Evolutionary conservation across 2,797 vertebrate species (phyloP).

Genomic region (Rhabdophis nuchalis): DNA sequence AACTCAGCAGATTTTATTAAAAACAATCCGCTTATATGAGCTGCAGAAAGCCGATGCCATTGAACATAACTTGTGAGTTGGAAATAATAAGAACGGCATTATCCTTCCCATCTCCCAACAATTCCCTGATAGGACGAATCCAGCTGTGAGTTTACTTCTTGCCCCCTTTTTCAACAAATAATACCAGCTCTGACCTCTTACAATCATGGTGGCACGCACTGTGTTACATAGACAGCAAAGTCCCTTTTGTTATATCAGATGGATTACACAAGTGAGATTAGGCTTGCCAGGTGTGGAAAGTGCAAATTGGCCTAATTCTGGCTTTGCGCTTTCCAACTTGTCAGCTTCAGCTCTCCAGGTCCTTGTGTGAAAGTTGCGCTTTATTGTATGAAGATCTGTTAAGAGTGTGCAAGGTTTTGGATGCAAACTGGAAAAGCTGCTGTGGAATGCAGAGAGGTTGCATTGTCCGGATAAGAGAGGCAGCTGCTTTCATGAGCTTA

Average conservation of each 20-base stretch:
- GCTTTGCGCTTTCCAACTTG: background rate
- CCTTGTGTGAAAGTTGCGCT: background rate
- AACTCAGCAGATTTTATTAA: background rate
- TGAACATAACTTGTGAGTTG: background rate
- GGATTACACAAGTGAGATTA: background rate
- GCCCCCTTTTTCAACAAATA: no score
- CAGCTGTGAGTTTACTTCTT: background rate
- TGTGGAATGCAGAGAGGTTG: background rate
- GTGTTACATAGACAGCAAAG: background rate
- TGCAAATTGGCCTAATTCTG: background rate
- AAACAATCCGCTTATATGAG: rapidly evolving
- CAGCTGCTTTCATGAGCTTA: background rate
- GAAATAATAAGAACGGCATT: background rate
- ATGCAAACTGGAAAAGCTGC: background rate
- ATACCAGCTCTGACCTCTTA: background rate
- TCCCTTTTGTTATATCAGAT: background rate
- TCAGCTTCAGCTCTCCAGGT: background rate
- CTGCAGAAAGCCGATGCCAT: background rate
- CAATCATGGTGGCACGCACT: rapidly evolving
- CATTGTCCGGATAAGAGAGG: background rate
- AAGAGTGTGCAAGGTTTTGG: background rate
- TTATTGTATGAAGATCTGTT: background rate
- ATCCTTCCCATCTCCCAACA: background rate
- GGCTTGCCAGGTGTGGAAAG: background rate
- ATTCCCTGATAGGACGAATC: background rate